A percentile compares a stretch with the other conserved stretches of the same genome.
Evolutionary conservation across 2,797 vertebrate species (phyloP).

Genomic region (Rhabdophis nuchalis): DNA sequence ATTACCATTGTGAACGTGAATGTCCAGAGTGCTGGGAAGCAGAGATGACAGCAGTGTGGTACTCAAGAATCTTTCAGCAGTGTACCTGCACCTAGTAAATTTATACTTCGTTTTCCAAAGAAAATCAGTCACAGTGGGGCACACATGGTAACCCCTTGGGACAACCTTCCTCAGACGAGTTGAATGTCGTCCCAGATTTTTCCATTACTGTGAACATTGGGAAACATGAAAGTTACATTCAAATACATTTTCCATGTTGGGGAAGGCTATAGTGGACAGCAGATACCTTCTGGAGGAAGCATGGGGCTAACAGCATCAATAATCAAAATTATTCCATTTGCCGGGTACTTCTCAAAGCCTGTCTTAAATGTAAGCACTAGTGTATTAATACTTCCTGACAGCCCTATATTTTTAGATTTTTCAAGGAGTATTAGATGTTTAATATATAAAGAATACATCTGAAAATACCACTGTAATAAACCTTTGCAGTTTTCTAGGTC

Average conservation of each 20-base stretch:
- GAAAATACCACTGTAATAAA: conserved; percentile 11
- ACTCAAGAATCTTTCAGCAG: background rate
- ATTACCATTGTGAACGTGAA: background rate
- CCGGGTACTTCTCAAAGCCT: background rate
- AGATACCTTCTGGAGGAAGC: background rate
- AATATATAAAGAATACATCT: background rate
- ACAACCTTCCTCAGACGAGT: background rate
- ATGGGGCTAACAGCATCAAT: background rate
- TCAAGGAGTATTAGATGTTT: background rate
- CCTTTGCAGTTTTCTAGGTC: conserved; percentile 5
- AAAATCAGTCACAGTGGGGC: background rate
- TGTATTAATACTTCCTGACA: background rate
- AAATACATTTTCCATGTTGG: background rate
- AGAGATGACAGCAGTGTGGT: background rate
- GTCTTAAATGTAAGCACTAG: background rate
- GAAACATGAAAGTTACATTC: background rate
- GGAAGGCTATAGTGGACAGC: background rate
- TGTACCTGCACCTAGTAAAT: background rate
- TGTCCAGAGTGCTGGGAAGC: background rate
- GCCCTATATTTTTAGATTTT: background rate
- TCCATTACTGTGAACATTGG: background rate
- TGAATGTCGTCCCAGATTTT: background rate
- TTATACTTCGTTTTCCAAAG: background rate
- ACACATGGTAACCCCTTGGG: background rate
- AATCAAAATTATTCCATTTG: background rate